Conservation (phyloP, 2,797 vertebrate genomes). For the Perodicticus potto region DNA sequence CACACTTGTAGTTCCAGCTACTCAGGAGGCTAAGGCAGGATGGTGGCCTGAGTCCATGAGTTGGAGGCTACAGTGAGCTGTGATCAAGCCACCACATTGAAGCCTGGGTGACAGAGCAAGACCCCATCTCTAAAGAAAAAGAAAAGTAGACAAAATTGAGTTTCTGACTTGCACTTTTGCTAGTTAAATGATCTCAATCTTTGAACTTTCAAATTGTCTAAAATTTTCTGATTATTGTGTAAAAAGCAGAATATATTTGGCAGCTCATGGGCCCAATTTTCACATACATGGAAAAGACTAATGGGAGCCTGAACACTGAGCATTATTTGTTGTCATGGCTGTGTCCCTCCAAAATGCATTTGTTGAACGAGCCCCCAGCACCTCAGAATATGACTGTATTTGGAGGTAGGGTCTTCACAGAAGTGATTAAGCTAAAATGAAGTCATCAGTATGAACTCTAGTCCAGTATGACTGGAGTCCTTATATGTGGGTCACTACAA, state of each 20-base stretch:
- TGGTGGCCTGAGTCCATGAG: too few relatives aligned
- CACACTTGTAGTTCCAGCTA: too few relatives aligned
- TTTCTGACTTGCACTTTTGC: neutral
- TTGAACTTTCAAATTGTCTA: neutral
- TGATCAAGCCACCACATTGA: too few relatives aligned
- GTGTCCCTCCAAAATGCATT: neutral
- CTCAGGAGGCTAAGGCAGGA: too few relatives aligned
- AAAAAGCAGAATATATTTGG: neutral
- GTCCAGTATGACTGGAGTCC: neutral
- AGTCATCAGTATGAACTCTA: too few relatives aligned
- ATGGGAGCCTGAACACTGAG: neutral
- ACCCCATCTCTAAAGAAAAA: too few relatives aligned
- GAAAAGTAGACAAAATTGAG: conserved; percentile 84
- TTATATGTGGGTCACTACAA: neutral
- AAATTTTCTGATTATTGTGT: neutral
- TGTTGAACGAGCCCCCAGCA: neutral
- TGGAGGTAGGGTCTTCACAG: neutral
- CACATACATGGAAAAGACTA: neutral
- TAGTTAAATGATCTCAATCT: neutral
- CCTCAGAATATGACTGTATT: neutral
- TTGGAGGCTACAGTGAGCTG: too few relatives aligned
- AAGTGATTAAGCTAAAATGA: neutral
- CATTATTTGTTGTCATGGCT: conserved; percentile 82
- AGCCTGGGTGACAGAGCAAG: too few relatives aligned
- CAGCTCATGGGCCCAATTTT: neutral